A percentile compares a stretch with the other conserved stretches of the same genome.
phyloP scores from a whole-genome alignment of 2,888 invertebrate species.

The Tethea ocularis region DNA sequence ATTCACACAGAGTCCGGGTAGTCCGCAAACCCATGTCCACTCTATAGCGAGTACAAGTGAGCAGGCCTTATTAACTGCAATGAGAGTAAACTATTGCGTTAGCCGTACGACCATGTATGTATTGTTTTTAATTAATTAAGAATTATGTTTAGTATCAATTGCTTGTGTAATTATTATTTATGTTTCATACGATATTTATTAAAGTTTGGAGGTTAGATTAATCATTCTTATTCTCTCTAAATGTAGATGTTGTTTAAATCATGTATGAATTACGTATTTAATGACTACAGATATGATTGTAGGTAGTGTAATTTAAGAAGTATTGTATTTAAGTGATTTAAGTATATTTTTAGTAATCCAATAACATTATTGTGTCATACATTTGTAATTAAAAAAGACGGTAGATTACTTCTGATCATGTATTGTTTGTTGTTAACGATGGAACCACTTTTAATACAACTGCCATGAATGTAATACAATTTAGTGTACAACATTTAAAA shows the following conservation, averaged over 20 bases:
- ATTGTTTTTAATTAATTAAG: conserved; percentile 1
- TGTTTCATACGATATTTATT: conserved; percentile 25
- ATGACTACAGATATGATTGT: conserved; percentile 25
- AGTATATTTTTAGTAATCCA: conserved; percentile 28
- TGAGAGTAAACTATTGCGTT: background rate
- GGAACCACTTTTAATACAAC: conserved; percentile 44
- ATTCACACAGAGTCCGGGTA: background rate
- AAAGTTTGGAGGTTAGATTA: conserved; percentile 13
- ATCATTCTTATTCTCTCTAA: conserved; percentile 11
- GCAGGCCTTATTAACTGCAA: background rate
- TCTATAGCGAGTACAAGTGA: background rate
- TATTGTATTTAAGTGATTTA: conserved; percentile 35
- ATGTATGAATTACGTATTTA: conserved; percentile 19
- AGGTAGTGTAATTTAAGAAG: conserved; percentile 20
- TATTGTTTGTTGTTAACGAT: conserved; percentile 34
- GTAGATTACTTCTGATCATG: conserved; percentile 28
- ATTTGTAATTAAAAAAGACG: conserved; percentile 38
- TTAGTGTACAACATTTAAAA: conserved; percentile 52
- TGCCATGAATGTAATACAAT: conserved; percentile 57
- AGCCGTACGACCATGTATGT: background rate
- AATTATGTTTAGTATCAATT: conserved; percentile 16
- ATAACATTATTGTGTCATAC: conserved; percentile 37
- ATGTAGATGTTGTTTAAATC: conserved; percentile 9
- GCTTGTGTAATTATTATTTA: conserved; percentile 30
- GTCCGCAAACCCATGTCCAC: background rate